Percentiles rank a stretch among this genome's conserved stretches.
Evolutionary conservation across 2,113 vertebrate species (phyloP).

Genomic region (Chelonoidis abingdonii): DNA sequence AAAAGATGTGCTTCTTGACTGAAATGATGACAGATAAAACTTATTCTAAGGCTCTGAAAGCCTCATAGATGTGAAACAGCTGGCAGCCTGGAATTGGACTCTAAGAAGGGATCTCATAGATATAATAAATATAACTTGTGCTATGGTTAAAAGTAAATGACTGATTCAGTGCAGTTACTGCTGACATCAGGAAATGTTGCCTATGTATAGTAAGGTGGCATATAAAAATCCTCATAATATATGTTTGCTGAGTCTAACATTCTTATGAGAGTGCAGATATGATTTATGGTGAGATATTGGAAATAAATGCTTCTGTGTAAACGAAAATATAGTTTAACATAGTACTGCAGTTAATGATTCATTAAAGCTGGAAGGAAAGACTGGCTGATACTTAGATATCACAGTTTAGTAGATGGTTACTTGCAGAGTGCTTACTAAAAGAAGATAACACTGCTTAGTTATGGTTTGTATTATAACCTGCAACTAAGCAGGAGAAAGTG

Average conservation of each 20-base stretch:
- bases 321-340: conserved; percentile 46
- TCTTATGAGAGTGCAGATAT: conserved; percentile 66
- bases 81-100: conserved; percentile 72
- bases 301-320: conserved; percentile 72
- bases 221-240: conserved; percentile 70
- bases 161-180: conserved; percentile 74
- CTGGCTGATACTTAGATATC: conserved; percentile 64
- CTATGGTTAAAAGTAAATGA: conserved; percentile 75
- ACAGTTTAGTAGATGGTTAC: not conserved
- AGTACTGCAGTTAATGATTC: conserved; percentile 46
- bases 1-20: conserved; percentile 70
- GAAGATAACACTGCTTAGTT: not conserved
- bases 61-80: conserved; percentile 78
- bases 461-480: not conserved
- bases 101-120: conserved; percentile 66
- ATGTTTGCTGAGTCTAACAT: conserved; percentile 74
- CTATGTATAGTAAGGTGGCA: conserved; percentile 53
- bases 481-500: not conserved
- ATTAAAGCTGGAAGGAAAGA: conserved; percentile 57
- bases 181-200: conserved; percentile 67
- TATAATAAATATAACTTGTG: conserved; percentile 74
- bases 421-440: conserved; percentile 12
- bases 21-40: conserved; percentile 80
- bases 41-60: conserved; percentile 75
- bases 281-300: conserved; percentile 69